phyloP scores from a whole-genome alignment of 2,113 vertebrate species.

The Sorex araneus region DNA sequence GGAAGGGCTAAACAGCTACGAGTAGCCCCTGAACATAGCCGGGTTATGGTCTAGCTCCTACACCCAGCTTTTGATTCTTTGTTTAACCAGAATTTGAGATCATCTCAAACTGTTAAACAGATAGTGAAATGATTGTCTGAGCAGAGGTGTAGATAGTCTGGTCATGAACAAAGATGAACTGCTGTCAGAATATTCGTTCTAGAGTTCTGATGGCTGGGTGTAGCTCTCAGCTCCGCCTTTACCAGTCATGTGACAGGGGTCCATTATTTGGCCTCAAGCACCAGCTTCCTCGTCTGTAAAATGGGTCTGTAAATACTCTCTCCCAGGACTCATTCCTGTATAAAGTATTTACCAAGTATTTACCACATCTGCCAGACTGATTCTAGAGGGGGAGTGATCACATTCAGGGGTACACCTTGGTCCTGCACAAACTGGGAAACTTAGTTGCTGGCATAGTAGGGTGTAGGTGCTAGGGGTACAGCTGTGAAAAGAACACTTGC shows the following conservation, averaged over 20 bases:
- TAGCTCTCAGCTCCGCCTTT: background rate
- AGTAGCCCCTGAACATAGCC: background rate
- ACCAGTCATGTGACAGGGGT: background rate
- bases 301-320: background rate
- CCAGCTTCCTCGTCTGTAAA: conserved; percentile 14
- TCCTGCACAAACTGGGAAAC: background rate
- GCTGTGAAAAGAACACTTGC: background rate
- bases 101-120: background rate
- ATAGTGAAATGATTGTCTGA: background rate
- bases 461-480: background rate
- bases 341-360: background rate
- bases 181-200: background rate
- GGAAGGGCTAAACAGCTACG: background rate
- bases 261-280: background rate
- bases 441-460: background rate
- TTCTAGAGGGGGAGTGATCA: background rate
- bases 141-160: background rate
- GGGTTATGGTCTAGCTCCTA: background rate
- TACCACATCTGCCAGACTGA: background rate
- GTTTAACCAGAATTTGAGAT: background rate
- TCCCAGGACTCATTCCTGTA: background rate
- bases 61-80: conserved; percentile 14
- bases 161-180: background rate
- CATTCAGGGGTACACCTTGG: background rate
- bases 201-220: background rate